phyloP scores from a whole-genome alignment of 2,888 invertebrate species.

The Thelaira solivaga region DNA sequence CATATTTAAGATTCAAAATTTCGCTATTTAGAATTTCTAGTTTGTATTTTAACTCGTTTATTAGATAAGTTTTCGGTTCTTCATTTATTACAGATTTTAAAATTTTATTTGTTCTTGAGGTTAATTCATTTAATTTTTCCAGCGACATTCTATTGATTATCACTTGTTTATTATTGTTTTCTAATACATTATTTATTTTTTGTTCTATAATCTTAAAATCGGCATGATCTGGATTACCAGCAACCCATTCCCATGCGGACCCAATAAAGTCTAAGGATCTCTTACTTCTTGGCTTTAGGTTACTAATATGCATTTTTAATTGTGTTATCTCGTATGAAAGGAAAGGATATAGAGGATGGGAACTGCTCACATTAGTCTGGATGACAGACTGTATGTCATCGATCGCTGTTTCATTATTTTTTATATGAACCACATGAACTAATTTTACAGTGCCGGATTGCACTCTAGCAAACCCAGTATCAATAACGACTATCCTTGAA shows the following conservation, averaged over 20 bases:
- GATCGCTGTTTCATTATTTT: neutral
- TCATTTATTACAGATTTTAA: neutral
- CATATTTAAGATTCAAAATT: constrained; percentile 41
- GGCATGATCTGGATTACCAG: constrained; percentile 24
- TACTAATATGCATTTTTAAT: neutral
- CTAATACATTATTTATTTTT: constrained; percentile 16
- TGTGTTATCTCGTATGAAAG: neutral
- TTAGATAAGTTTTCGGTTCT: neutral
- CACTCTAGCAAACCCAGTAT: neutral
- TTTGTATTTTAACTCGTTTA: neutral
- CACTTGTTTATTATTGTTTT: constrained; percentile 24
- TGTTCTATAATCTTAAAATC: constrained; percentile 34
- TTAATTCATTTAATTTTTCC: neutral
- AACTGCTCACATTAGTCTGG: neutral
- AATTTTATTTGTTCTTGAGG: neutral
- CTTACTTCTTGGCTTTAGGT: neutral
- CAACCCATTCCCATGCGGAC: constrained; percentile 8
- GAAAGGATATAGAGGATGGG: neutral
- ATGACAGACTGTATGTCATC: neutral
- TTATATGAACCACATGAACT: neutral
- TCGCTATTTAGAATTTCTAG: constrained; percentile 33
- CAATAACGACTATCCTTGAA: neutral
- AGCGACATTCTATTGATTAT: neutral
- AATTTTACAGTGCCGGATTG: neutral
- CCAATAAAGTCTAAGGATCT: neutral